Conservation (phyloP, 2,797 vertebrate species). For the Danio kyathit region DNA sequence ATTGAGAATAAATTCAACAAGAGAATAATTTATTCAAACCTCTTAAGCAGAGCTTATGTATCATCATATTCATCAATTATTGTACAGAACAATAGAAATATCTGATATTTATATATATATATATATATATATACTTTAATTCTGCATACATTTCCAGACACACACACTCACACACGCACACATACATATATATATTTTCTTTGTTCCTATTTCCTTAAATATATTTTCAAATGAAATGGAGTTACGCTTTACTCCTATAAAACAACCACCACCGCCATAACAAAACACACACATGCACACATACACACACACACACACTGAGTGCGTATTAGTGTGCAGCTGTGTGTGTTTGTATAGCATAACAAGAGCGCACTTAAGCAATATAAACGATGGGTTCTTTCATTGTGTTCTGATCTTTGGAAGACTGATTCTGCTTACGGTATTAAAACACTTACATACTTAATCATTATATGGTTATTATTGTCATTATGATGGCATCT, state of each 20-base stretch:
- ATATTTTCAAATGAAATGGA: constrained; percentile 75
- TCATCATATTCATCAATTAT: constrained; percentile 77
- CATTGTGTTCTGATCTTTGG: constrained; percentile 76
- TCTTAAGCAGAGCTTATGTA: constrained; percentile 78
- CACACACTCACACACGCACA: constrained; percentile 32
- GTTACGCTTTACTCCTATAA: constrained; percentile 76
- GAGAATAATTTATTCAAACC: constrained; percentile 83
- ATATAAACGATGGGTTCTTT: constrained; percentile 47
- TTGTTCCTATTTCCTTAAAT: constrained; percentile 81
- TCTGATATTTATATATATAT: constrained; percentile 73
- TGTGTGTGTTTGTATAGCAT: constrained; percentile 40
- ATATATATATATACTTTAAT: constrained; percentile 80
- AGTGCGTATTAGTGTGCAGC: constrained; percentile 55
- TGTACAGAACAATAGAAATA: constrained; percentile 77
- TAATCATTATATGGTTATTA: constrained; percentile 71
- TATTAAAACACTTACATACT: constrained; percentile 76
- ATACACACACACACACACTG: constrained; percentile 58
- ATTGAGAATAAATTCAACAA: constrained; percentile 67
- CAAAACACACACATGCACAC: constrained; percentile 56
- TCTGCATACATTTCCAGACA: constrained; percentile 55
- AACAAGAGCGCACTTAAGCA: constrained; percentile 53
- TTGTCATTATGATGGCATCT: constrained; percentile 46
- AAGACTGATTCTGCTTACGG: constrained; percentile 80
- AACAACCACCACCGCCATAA: constrained; percentile 63
- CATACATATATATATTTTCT: constrained; percentile 65